Evolutionary conservation across 2,113 vertebrate species (phyloP).

Genomic region (Takifugu flavidus): DNA sequence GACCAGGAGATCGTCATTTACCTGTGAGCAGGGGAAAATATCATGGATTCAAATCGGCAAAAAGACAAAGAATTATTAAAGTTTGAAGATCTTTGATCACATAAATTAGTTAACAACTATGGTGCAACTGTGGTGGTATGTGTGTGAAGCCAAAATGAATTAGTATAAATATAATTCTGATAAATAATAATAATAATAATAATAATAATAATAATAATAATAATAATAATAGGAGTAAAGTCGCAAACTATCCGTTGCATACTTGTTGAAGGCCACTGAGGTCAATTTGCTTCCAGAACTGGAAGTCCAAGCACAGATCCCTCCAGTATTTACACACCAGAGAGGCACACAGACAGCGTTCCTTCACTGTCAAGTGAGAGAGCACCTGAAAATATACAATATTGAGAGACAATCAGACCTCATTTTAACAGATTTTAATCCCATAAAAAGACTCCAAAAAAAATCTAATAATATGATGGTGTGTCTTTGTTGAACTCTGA

Average conservation of each 20-base stretch:
- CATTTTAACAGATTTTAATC: background rate
- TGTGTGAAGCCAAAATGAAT: too few relatives aligned
- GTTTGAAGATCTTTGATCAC: too few relatives aligned
- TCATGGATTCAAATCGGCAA: background rate
- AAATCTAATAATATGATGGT: background rate
- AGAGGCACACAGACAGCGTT: conserved; percentile 91
- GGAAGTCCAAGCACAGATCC: conserved; percentile 97
- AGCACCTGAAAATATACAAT: conserved; percentile 80
- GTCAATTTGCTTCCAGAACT: conserved; percentile 98
- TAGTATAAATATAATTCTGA: background rate
- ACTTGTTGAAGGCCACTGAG: conserved; percentile 97
- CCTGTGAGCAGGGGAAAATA: conserved; percentile 66
- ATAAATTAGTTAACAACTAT: too few relatives aligned
- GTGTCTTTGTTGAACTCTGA: conserved; percentile 56
- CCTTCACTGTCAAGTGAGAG: conserved; percentile 93
- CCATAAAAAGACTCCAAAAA: background rate
- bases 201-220: background rate
- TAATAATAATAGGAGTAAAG: background rate
- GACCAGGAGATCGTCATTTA: conserved; percentile 91
- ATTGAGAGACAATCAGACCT: background rate
- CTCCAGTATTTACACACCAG: conserved; percentile 98
- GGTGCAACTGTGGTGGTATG: too few relatives aligned
- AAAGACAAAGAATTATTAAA: background rate
- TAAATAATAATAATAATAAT: background rate
- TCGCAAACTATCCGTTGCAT: conserved; percentile 31